Evolutionary conservation across 2,797 vertebrate species (phyloP).

Genomic region (Gobio occitaniae): DNA sequence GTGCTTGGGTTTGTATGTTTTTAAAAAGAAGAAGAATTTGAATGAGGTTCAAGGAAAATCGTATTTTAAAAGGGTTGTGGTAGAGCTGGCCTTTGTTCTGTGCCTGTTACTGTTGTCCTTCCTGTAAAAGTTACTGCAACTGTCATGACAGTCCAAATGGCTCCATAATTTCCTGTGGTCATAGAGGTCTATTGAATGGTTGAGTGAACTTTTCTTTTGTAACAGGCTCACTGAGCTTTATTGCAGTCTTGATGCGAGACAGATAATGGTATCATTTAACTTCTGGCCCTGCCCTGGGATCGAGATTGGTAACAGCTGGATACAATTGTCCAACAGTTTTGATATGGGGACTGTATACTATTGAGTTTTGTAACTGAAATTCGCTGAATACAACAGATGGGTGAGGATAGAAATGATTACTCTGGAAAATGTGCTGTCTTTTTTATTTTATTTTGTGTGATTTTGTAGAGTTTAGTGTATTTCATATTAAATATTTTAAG

Average conservation of each 20-base stretch:
- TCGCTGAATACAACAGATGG: conserved; percentile 27
- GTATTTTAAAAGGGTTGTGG: background rate
- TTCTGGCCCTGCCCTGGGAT: conserved; percentile 33
- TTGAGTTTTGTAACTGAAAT: conserved; percentile 8
- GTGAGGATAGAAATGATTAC: conserved; percentile 16
- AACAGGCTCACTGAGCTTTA: conserved; percentile 49
- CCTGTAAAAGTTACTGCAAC: conserved; percentile 30
- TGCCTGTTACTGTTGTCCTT: conserved; percentile 24
- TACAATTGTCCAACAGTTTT: conserved; percentile 17
- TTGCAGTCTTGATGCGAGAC: conserved; percentile 44
- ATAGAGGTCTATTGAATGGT: conserved; percentile 46
- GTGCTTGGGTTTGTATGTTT: background rate
- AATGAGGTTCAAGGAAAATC: background rate
- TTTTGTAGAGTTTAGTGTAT: background rate
- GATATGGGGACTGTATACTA: conserved; percentile 15
- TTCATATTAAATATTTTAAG: background rate
- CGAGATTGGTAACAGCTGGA: conserved; percentile 44
- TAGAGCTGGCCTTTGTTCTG: conserved; percentile 4
- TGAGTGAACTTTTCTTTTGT: conserved; percentile 49
- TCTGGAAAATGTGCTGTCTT: background rate
- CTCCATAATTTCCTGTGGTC: conserved; percentile 41
- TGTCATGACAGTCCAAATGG: conserved; percentile 35
- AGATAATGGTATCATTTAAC: conserved; percentile 51
- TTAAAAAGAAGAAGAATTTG: background rate
- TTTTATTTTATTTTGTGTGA: background rate